A percentile compares a stretch with the other conserved stretches of the same genome.
These are phyloP conservation scores for Vidua macroura DNA, from an alignment of 2,113 vertebrate species.

Conservation along the genomic window DNA sequence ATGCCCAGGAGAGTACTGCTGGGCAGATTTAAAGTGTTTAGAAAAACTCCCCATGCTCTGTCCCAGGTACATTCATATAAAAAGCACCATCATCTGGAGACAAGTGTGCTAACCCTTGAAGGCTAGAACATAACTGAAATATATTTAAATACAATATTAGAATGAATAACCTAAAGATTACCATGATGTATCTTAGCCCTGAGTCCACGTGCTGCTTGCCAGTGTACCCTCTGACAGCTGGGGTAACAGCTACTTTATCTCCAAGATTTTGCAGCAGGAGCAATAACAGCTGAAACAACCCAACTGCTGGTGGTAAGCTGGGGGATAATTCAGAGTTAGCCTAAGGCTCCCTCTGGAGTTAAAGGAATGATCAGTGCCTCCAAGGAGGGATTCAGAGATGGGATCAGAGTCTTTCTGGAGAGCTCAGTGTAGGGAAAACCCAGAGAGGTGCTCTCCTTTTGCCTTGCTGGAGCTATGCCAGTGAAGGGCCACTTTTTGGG, in stretches of 20 bases:
- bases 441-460: neutral
- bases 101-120: neutral
- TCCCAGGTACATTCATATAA: neutral
- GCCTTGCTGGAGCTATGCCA: neutral
- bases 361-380: neutral
- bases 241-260: neutral
- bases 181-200: neutral
- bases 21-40: neutral
- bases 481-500: neutral
- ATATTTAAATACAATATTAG: neutral
- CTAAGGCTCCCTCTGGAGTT: slow-evolving; percentile 54
- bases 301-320: neutral
- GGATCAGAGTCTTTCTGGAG: neutral
- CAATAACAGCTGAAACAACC: neutral
- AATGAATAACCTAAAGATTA: neutral
- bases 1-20: neutral
- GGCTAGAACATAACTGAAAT: neutral
- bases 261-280: neutral
- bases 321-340: neutral
- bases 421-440: neutral
- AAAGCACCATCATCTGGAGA: neutral
- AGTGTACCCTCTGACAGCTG: neutral
- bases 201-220: neutral
- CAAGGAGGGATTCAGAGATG: neutral
- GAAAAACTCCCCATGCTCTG: neutral